These are phyloP conservation scores for Sylvia borin DNA, from an alignment of 2,797 vertebrate genomes.

Conservation along the genomic window DNA sequence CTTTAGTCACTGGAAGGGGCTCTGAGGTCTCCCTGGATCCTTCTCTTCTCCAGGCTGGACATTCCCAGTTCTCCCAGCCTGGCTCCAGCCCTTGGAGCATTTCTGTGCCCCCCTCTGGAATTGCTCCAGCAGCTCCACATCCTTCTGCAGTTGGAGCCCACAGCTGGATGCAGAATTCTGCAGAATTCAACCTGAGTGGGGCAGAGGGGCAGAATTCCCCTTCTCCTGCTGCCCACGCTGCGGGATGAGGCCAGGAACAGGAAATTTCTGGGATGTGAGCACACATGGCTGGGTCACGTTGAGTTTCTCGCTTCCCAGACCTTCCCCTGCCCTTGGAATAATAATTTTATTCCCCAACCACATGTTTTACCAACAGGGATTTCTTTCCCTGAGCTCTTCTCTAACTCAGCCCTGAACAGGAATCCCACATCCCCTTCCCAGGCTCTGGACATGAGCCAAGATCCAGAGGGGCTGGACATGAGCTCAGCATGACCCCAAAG, in stretches of 20 bases:
- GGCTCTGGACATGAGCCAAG: not conserved
- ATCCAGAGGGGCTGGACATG: not conserved
- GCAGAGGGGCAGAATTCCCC: not conserved
- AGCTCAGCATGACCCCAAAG: not conserved
- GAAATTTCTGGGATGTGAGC: not conserved
- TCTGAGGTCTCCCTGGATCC: accelerated
- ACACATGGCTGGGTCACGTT: accelerated
- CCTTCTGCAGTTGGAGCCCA: accelerated
- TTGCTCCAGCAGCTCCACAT: not conserved
- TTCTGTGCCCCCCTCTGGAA: accelerated
- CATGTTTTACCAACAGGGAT: accelerated
- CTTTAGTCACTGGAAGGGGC: accelerated
- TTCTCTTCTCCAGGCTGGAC: not conserved
- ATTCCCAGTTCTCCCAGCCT: not conserved
- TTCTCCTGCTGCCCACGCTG: accelerated
- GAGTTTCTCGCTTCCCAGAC: not conserved
- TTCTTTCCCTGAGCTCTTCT: not conserved
- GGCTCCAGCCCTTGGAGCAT: not conserved
- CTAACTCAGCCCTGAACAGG: not conserved
- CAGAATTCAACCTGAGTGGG: too few species aligned
- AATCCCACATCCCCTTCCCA: not conserved
- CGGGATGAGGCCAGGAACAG: accelerated
- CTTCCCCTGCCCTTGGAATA: not conserved
- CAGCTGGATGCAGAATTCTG: not conserved
- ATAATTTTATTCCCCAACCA: not conserved